phyloP scores from a whole-genome alignment of 2,888 invertebrate species.

The Acronicta leporina region DNA sequence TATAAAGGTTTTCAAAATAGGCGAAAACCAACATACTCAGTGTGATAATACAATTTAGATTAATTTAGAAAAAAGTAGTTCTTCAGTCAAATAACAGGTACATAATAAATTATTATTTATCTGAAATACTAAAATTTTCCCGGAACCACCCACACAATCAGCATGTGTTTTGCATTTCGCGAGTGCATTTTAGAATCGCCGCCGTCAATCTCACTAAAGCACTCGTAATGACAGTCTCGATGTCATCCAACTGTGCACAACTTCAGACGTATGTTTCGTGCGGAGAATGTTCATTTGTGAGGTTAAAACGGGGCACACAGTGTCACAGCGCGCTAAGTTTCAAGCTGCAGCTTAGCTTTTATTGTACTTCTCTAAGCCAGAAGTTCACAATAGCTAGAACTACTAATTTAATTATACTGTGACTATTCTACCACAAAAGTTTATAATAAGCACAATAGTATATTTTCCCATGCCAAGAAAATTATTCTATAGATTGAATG shows the following conservation, averaged over 20 bases:
- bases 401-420: slow-evolving; percentile 43
- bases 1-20: too few species aligned
- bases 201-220: slow-evolving; percentile 35
- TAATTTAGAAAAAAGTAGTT: too few species aligned
- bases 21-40: too few species aligned
- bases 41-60: too few species aligned
- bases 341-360: slow-evolving; percentile 41
- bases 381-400: slow-evolving; percentile 46
- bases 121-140: too few species aligned
- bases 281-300: slow-evolving; percentile 44
- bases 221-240: slow-evolving; percentile 33
- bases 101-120: too few species aligned
- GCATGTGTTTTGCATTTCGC: not conserved
- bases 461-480: slow-evolving; percentile 2
- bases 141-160: not conserved
- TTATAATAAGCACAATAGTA: slow-evolving; percentile 11
- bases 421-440: slow-evolving; percentile 26
- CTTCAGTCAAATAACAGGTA: too few species aligned
- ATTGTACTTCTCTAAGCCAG: slow-evolving; percentile 41
- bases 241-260: slow-evolving; percentile 26
- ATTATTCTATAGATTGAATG: too few species aligned
- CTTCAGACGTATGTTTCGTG: slow-evolving; percentile 31
- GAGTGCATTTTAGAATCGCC: slow-evolving; percentile 5
- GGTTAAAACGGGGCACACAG: slow-evolving; percentile 44
- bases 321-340: slow-evolving; percentile 28